phyloP scores from a whole-genome alignment of 2,888 invertebrate species.

The Leucania comma region DNA sequence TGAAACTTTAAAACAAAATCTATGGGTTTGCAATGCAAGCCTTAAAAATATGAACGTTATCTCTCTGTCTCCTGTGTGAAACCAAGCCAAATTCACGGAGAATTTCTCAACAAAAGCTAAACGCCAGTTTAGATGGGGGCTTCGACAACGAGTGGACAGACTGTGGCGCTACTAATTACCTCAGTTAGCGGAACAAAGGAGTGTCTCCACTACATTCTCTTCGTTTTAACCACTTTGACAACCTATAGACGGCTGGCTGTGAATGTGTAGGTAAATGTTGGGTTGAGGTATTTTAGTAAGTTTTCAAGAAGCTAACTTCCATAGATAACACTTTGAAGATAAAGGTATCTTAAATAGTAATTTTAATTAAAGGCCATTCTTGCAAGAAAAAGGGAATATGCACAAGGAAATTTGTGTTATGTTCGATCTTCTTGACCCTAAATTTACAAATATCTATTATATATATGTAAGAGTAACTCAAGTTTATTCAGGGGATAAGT shows the following conservation, averaged over 20 bases:
- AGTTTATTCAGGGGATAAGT: neutral
- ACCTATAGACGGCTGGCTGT: constrained; percentile 4
- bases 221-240: constrained; percentile 55
- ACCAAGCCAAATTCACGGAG: constrained; percentile 1
- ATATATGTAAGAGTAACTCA: neutral
- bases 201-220: constrained; percentile 39
- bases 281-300: constrained; percentile 16
- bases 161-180: constrained; percentile 57
- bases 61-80: neutral
- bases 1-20: neutral
- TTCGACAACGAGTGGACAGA: constrained; percentile 39
- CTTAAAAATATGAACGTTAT: neutral
- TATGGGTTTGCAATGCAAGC: neutral
- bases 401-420: no score
- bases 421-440: neutral
- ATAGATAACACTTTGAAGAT: neutral
- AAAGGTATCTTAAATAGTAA: neutral
- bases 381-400: neutral
- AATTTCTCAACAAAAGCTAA: constrained; percentile 37
- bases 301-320: neutral
- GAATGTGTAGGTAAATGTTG: neutral
- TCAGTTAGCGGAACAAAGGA: constrained; percentile 63
- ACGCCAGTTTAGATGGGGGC: constrained; percentile 37
- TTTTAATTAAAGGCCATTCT: neutral
- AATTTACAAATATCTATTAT: neutral